A percentile compares a stretch with the other conserved stretches of the same genome.
Conservation (phyloP, 2,888 invertebrate genomes). For the Cryptocheilus praepositus region DNA sequence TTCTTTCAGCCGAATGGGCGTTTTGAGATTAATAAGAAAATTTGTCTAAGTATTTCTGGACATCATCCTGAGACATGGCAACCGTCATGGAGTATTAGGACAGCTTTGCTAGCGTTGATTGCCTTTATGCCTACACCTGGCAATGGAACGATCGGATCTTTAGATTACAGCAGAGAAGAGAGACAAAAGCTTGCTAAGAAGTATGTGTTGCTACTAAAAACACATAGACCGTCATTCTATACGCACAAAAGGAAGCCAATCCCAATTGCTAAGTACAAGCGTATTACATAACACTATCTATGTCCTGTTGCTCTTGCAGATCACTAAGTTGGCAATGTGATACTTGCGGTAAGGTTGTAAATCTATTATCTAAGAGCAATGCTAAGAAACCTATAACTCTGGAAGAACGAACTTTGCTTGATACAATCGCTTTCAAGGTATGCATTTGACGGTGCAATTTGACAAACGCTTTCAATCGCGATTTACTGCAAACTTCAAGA, state of each 20-base stretch:
- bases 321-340: slow-evolving; percentile 81
- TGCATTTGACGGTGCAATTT: neutral
- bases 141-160: slow-evolving; percentile 91
- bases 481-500: neutral
- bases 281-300: slow-evolving; percentile 12
- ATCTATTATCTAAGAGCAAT: slow-evolving; percentile 75
- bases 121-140: slow-evolving; percentile 96
- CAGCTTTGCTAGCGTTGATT: slow-evolving; percentile 92
- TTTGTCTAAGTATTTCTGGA: slow-evolving; percentile 95
- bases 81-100: slow-evolving; percentile 97
- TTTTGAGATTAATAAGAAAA: slow-evolving; percentile 95
- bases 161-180: slow-evolving; percentile 92
- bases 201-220: slow-evolving; percentile 71
- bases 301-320: slow-evolving; percentile 64
- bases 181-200: slow-evolving; percentile 87
- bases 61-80: slow-evolving; percentile 99
- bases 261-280: neutral
- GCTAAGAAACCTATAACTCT: slow-evolving; percentile 74
- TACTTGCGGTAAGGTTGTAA: slow-evolving; percentile 79
- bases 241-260: neutral
- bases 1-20: slow-evolving; percentile 89
- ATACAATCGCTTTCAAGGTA: slow-evolving; percentile 76
- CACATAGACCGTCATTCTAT: neutral
- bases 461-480: no score
- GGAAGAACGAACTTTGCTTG: slow-evolving; percentile 77